A percentile compares a stretch with the other conserved stretches of the same genome.
phyloP scores from a whole-genome alignment of 2,113 vertebrate genomes.

The Hippocampus zosterae region DNA sequence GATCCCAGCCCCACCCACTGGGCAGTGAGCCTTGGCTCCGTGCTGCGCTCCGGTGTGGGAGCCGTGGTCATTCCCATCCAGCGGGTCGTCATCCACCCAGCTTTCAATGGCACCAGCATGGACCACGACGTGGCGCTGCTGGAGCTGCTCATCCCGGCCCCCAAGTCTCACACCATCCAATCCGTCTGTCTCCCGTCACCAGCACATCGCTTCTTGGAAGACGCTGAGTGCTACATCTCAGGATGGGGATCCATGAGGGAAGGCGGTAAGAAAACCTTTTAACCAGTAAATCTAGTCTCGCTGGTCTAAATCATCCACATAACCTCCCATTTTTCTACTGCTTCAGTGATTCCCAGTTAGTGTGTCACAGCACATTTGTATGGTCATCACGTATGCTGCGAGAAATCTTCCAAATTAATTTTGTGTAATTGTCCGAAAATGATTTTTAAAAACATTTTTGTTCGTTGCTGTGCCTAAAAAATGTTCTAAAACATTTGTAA shows the following conservation, averaged over 20 bases:
- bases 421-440: too few relatives aligned
- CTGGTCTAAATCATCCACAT: background rate
- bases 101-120: slow-evolving; percentile 85
- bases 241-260: slow-evolving; percentile 87
- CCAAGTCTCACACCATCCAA: slow-evolving; percentile 76
- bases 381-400: too few relatives aligned
- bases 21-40: slow-evolving; percentile 85
- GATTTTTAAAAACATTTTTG: too few relatives aligned
- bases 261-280: slow-evolving; percentile 56
- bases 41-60: slow-evolving; percentile 74
- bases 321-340: too few relatives aligned
- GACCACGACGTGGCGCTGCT: slow-evolving; percentile 87
- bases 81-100: slow-evolving; percentile 81
- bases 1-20: slow-evolving; percentile 65
- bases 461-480: too few relatives aligned
- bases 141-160: slow-evolving; percentile 74
- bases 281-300: background rate
- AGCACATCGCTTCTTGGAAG: slow-evolving; percentile 72
- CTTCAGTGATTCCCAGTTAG: too few relatives aligned
- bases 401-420: too few relatives aligned
- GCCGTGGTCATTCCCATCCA: slow-evolving; percentile 80
- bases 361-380: too few relatives aligned
- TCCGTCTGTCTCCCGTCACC: slow-evolving; percentile 83
- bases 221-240: slow-evolving; percentile 82
- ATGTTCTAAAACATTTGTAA: too few relatives aligned